Evolutionary conservation across 2,888 invertebrate species (phyloP), one percentile per base, ranked within the genome.

Genomic region (Muschampia plurimacula): DNA sequence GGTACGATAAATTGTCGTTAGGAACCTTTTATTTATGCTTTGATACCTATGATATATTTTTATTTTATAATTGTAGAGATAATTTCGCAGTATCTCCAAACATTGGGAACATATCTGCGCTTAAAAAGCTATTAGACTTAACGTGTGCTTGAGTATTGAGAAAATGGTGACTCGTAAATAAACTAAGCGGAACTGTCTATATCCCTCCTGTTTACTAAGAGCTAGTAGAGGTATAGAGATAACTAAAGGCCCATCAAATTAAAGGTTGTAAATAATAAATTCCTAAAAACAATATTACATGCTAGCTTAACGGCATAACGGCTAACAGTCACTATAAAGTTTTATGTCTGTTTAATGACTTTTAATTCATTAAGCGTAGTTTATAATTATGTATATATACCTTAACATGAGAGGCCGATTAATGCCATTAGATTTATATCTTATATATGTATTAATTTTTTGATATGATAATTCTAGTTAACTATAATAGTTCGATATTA

Each of bases 91-190:
- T 46, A 10, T 39, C 10, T 7, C 44, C 2, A 0, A 44, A 44
- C 44, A 44, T 22, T 67, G 22, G 15, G 13, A 2, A 46, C 46
- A 67, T 36, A 22, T 60, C 12, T 55, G 10, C 15, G 12, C 7
- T 74, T 74, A 74, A 70, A 70, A 74, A 70, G 69, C 67, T 72
- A 74, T 72, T 69, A 74, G 65, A 75, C 75, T 79, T 78, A 76
- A 76, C 76, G 74, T 81, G 60, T 62, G 49, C 69, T 79, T 77
- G 77, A 74, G 74, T 78, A 81, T 79, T 76, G 77, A 78, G 80
- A 76, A 81, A 83, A 81, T 81, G 81, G 73, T 59, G 39, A 63
- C 75, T 80, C 78, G 77, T 79, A 80, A 82, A 78, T 78, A 77
- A 69, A 75, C 60, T 49, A 8, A 49, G 39, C 39, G 49, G 60